These are phyloP conservation scores for Netelia fuscicornis DNA, from an alignment of 2,888 invertebrate species.

Conservation along the genomic window DNA sequence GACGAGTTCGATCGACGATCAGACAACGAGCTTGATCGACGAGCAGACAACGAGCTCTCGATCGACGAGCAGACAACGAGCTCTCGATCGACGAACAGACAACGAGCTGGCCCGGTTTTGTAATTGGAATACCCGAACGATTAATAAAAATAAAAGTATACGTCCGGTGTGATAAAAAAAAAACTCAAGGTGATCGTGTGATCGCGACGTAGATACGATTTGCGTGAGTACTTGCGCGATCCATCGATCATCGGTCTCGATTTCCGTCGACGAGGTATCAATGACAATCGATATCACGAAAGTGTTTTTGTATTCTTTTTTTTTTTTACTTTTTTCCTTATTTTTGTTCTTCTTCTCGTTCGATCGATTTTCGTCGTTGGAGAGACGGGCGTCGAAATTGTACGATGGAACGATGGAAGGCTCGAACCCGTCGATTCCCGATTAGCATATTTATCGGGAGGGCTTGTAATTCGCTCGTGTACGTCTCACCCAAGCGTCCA, in stretches of 20 bases:
- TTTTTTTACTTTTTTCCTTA: background rate
- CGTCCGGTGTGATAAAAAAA: background rate
- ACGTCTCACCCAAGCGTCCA: conserved; percentile 17
- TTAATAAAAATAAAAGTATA: conserved; percentile 17
- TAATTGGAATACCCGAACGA: conserved; percentile 44
- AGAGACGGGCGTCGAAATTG: conserved; percentile 18
- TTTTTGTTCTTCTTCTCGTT: background rate
- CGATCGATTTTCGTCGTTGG: background rate
- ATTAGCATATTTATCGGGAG: conserved; percentile 55
- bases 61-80: too few species aligned
- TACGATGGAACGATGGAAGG: background rate
- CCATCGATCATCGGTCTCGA: conserved; percentile 49
- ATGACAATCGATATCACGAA: conserved; percentile 9
- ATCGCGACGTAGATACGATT: conserved; percentile 54
- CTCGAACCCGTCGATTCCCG: conserved; percentile 13
- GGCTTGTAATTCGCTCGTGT: conserved; percentile 22
- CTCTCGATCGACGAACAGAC: too few species aligned
- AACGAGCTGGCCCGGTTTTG: conserved; percentile 28
- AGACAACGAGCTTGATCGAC: too few species aligned
- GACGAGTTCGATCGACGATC: too few species aligned
- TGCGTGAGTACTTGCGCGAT: conserved; percentile 40
- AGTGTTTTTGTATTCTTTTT: background rate
- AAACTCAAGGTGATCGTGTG: conserved; percentile 22
- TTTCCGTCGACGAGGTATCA: background rate
- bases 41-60: too few species aligned